A percentile compares a stretch with the other conserved stretches of the same genome.
Conservation (phyloP, 2,113 vertebrate species). For the Argyrosomus japonicus region DNA sequence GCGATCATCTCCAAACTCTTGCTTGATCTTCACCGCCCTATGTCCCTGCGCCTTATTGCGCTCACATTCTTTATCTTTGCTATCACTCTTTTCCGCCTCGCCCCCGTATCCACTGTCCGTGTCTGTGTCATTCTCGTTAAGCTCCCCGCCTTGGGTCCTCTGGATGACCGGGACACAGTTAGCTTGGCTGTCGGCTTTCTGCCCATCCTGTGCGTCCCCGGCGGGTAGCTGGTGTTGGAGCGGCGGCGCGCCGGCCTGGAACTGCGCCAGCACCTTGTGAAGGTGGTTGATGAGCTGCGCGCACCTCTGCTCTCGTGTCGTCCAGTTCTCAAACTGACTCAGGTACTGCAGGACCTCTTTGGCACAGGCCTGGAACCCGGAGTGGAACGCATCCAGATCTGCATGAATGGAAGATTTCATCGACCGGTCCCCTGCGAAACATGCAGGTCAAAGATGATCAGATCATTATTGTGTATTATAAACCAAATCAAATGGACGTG, state of each 20-base stretch:
- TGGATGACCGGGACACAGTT: conserved; percentile 98
- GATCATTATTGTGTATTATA: background rate
- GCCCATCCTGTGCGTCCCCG: conserved; percentile 77
- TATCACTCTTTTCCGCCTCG: conserved; percentile 87
- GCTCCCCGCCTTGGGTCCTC: conserved; percentile 91
- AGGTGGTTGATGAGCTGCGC: conserved; percentile 92
- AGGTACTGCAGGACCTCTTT: conserved; percentile 97
- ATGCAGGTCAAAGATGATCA: conserved; percentile 18
- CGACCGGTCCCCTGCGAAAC: conserved; percentile 88
- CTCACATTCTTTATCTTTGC: conserved; percentile 79
- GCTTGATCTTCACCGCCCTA: conserved; percentile 87
- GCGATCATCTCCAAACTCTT: conserved; percentile 89
- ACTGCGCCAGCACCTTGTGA: conserved; percentile 90
- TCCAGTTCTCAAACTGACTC: conserved; percentile 92
- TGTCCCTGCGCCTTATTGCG: conserved; percentile 61
- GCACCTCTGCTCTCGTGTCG: conserved; percentile 91
- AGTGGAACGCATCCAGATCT: conserved; percentile 94
- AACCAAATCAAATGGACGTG: background rate
- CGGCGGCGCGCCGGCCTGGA: conserved; percentile 83
- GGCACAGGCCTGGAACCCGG: conserved; percentile 95
- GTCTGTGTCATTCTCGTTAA: conserved; percentile 94
- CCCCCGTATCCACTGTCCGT: conserved; percentile 98
- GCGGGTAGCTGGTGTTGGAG: conserved; percentile 83
- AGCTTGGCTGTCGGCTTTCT: conserved; percentile 86
- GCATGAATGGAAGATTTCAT: conserved; percentile 90